phyloP scores from a whole-genome alignment of 2,113 vertebrate species.

The Muntiacus reevesi region DNA sequence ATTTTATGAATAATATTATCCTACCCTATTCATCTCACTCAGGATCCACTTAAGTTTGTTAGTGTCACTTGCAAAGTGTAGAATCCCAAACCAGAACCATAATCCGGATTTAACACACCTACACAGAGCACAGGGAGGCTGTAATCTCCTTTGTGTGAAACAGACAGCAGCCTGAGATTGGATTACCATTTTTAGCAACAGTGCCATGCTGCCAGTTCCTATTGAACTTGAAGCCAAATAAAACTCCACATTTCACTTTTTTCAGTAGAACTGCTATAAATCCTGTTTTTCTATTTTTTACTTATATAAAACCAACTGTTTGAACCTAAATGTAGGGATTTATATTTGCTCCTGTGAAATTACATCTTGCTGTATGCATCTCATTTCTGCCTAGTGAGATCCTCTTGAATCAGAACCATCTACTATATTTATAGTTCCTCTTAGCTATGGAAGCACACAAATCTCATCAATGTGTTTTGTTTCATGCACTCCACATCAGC shows the following conservation, averaged over 20 bases:
- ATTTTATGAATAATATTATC: background rate
- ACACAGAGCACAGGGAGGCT: background rate
- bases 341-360: constrained; percentile 51
- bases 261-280: constrained; percentile 50
- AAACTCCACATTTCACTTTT: constrained; percentile 41
- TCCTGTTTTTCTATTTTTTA: constrained; percentile 48
- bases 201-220: constrained; percentile 30
- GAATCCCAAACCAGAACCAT: background rate
- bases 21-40: constrained; percentile 9
- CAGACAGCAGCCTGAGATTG: background rate
- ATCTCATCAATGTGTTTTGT: constrained; percentile 43
- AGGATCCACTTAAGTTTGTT: constrained; percentile 19
- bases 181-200: constrained; percentile 4
- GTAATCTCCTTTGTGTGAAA: constrained; percentile 40
- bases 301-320: constrained; percentile 66
- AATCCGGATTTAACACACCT: constrained; percentile 13
- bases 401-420: constrained; percentile 49
- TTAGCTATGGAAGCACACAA: constrained; percentile 45
- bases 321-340: constrained; percentile 38
- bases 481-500: constrained; percentile 9
- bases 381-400: constrained; percentile 51
- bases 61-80: constrained; percentile 22
- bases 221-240: constrained; percentile 53
- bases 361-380: constrained; percentile 32
- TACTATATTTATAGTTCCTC: constrained; percentile 42